Percentiles rank a stretch among this genome's conserved stretches.
Conservation (phyloP, 92 coral and sea anemone genomes). For the Umimayanthus kanabou region DNA sequence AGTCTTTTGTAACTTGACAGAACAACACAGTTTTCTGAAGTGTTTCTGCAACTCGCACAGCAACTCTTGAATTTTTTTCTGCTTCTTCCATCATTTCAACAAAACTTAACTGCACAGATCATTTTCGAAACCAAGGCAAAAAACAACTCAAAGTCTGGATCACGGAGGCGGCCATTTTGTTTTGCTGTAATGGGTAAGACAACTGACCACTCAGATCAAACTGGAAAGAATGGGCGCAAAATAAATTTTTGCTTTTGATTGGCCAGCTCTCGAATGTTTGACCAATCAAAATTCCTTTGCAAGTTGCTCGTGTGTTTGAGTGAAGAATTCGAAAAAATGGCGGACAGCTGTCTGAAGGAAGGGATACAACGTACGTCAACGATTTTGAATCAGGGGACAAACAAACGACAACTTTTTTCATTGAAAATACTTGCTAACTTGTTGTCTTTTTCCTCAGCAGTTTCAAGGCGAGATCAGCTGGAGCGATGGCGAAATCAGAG, state of each 20-base stretch:
- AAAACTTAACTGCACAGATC: neutral
- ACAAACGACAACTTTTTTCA: neutral
- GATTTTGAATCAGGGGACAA: too few species aligned
- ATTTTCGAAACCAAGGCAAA: neutral
- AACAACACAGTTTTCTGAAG: slow-evolving; percentile 67
- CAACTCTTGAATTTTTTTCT: neutral
- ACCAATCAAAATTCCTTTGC: slow-evolving; percentile 8
- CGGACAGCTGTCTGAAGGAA: slow-evolving; percentile 2
- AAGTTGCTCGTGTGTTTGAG: neutral
- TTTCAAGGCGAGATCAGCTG: slow-evolving; percentile 12
- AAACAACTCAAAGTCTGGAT: too few species aligned
- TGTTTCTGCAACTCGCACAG: slow-evolving; percentile 40
- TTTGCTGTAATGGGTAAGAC: neutral
- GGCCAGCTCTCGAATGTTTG: neutral
- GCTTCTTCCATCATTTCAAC: slow-evolving; percentile 39
- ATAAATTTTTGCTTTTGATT: neutral
- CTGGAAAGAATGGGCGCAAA: neutral
- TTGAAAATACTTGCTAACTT: neutral
- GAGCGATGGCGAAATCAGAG: slow-evolving; percentile 15
- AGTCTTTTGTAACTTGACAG: slow-evolving; percentile 67
- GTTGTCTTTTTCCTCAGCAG: neutral
- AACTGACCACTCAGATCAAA: neutral
- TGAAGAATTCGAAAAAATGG: slow-evolving; percentile 6
- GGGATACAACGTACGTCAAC: neutral
- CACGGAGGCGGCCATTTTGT: slow-evolving; percentile 15